Evolutionary conservation across 1,140 invertebrate genomes (phyloP), one percentile per base, ranked within the genome.

Genomic region (Potamilus streckersoni): DNA sequence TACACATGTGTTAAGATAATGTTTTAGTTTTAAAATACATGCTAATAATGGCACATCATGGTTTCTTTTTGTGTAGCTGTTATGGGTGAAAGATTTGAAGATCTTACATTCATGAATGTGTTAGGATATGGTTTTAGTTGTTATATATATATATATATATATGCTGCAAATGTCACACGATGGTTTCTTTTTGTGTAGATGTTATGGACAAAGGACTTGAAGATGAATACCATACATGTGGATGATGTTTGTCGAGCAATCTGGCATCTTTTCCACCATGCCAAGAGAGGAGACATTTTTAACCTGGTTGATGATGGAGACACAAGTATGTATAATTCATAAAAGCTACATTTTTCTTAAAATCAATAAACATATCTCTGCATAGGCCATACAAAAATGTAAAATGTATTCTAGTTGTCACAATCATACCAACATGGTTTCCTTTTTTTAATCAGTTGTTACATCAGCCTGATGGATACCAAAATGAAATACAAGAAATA

Each of bases 211-310:
- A 93, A 94, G 60, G 93, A 95, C 73, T 91, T 97, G 68, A 93
- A 94, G 82, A 93, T 96, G 91, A 96, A 97, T 88, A 97, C 96
- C 1, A 93, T 97, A 59, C 95, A 97, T 89, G 95, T 96, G 1
- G 88, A 90, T 61, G 96, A 98, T 90, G 90, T 97, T 16, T 95
- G 93, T 85, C 90, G 93, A 74, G 96, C 95, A 58, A 92, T 95
- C 78, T 96, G 94, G 93, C 92, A 93, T 85, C 88, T 94, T 17
- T 91, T 90, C 74, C 57, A 79, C 16, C 74, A 89, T 75, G 91
- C 90, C 17, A 90, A 91, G 73, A 86, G 89, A 63, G 90, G 92
- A 0, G 91, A 96, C 90, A 92, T 93, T 27, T 97, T 95, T 88
- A 95, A 97, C 88, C 89, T 96, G 61, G 95, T 95, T 1, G 96